These are phyloP conservation scores for Solenopsis invicta DNA, from an alignment of 1,140 invertebrate species.

Conservation along the genomic window DNA sequence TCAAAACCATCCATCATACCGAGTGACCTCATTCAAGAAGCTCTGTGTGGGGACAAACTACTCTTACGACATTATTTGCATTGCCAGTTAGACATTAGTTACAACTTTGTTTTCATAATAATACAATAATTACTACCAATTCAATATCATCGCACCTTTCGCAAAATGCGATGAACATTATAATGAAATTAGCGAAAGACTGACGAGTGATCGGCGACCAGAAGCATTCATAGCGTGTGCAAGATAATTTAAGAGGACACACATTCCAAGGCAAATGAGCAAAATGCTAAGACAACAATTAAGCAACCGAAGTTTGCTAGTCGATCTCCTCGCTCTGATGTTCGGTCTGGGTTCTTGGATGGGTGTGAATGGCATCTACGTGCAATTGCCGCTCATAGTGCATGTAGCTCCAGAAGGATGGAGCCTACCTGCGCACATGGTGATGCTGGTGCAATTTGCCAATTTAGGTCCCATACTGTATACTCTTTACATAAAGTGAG, in stretches of 20 bases:
- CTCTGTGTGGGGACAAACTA: neutral
- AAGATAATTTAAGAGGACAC: neutral
- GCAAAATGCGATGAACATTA: neutral
- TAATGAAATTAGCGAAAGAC: too few species aligned
- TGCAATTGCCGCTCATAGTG: conserved; percentile 95
- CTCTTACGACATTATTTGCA: neutral
- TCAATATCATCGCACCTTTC: neutral
- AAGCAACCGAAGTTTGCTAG: conserved; percentile 87
- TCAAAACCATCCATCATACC: conserved; percentile 2
- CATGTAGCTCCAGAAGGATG: conserved; percentile 94
- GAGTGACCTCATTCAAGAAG: conserved; percentile 20
- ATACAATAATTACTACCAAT: neutral
- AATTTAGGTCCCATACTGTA: conserved; percentile 94
- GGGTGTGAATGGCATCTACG: conserved; percentile 95
- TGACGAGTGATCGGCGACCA: neutral
- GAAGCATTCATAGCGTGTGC: neutral
- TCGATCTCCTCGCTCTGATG: conserved; percentile 91
- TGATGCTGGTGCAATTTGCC: conserved; percentile 93
- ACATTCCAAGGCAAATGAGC: neutral
- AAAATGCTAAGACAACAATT: conserved; percentile 80
- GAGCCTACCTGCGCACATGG: conserved; percentile 94
- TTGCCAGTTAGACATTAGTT: neutral
- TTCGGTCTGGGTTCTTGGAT: conserved; percentile 97
- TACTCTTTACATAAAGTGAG: conserved; percentile 86
- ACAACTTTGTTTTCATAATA: neutral